Base-by-base conservation (phyloP, 2,888 invertebrate genomes). In the Periphyllus acericola region DNA sequence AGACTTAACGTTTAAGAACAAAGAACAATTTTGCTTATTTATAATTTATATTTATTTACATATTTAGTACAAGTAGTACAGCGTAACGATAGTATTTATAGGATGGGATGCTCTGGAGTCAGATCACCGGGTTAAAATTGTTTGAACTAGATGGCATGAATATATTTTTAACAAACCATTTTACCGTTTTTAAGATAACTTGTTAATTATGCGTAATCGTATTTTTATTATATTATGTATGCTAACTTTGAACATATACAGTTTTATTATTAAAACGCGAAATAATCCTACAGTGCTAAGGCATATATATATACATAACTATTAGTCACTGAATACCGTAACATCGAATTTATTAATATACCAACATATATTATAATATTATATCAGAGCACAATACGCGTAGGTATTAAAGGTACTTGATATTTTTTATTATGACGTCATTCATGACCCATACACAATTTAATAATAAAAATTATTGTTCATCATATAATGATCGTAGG, bases 391-490 rank as follows among this genome's bases (percentile, higher is more conserved):
- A 46, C 14, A 66, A 9, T 66, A 66, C 9, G 9, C n/a, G 66
- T n/a, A 66, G 25, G 21, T 66, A 66, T 29, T 46, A 46, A 46
- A 66, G 66, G n/a, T n/a, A 66, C 66, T 66, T 66, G 66, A 66
- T 66, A n/a, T n/a, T 66, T 66, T 71, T 40, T 74, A 66, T 83
- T 60, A 83, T 60, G 83, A 83, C 83, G 74, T 75, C 74, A 75
- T 40, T 36, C 29, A 36, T 75, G 83, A 83, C 83, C 75, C 75
- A 36, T 17, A 60, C 55, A 83, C 60, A 74, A 83, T 75, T 83
- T 83, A 66, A 83, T 83, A 83, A 83, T 75, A 75, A 75, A 75
- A 29, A 66, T 75, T 74, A 84, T 84, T 66, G 83, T 84, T 75
- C 74, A 29, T 83, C 82, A 29, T 29, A 83, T 74, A 72, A 83